Percentiles rank a stretch among this genome's conserved stretches.
Evolutionary conservation across 2,888 invertebrate species (phyloP).

Genomic region (Pycnomerus fuliginosus): DNA sequence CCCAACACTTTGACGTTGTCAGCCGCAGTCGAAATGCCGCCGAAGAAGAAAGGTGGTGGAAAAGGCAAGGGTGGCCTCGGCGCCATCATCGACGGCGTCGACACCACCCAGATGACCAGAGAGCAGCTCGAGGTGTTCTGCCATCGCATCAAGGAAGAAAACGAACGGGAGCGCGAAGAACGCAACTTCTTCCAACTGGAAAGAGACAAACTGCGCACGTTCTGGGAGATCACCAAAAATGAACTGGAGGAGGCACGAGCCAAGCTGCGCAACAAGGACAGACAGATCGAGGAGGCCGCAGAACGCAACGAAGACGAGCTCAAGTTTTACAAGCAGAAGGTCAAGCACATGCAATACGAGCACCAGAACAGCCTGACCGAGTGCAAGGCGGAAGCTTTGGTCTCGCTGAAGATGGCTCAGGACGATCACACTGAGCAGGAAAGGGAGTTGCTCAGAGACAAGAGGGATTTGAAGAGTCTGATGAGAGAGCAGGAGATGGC

Average conservation of each 20-base stretch:
- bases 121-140: slow-evolving; percentile 92
- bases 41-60: slow-evolving; percentile 39
- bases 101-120: slow-evolving; percentile 88
- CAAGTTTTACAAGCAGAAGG: slow-evolving; percentile 88
- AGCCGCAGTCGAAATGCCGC: too few species aligned
- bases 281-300: slow-evolving; percentile 84
- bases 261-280: slow-evolving; percentile 72
- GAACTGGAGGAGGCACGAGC: slow-evolving; percentile 85
- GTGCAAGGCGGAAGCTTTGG: slow-evolving; percentile 79
- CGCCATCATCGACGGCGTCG: slow-evolving; percentile 79
- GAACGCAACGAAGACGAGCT: slow-evolving; percentile 86
- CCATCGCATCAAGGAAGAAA: slow-evolving; percentile 80
- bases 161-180: slow-evolving; percentile 93
- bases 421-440: slow-evolving; percentile 80
- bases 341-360: slow-evolving; percentile 90
- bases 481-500: slow-evolving; percentile 69
- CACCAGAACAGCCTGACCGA: slow-evolving; percentile 84
- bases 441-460: slow-evolving; percentile 72
- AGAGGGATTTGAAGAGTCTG: slow-evolving; percentile 64
- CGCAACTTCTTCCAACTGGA: slow-evolving; percentile 94
- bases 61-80: slow-evolving; percentile 28
- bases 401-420: slow-evolving; percentile 78
- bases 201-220: slow-evolving; percentile 88
- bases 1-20: too few species aligned
- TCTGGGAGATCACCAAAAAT: slow-evolving; percentile 93